A percentile compares a stretch with the other conserved stretches of the same genome.
Conservation (phyloP, 2,113 vertebrate species). For the Puntigrus tetrazona region DNA sequence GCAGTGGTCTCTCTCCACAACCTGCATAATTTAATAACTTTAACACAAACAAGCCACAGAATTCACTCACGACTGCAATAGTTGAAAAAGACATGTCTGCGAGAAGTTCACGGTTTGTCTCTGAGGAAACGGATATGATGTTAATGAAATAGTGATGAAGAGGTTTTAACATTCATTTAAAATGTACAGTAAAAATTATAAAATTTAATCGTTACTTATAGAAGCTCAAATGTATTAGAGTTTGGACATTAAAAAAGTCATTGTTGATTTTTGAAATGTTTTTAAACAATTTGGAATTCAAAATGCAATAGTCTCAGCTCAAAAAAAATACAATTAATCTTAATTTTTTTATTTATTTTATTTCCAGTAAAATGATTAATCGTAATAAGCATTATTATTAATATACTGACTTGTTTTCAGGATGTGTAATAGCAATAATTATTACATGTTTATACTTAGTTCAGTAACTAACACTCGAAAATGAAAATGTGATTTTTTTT, state of each 20-base stretch:
- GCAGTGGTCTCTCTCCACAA: conserved; percentile 16
- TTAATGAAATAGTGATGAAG: background rate
- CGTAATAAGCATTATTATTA: background rate
- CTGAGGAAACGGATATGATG: background rate
- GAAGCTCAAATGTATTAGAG: background rate
- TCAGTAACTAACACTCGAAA: too few relatives aligned
- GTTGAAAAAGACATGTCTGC: background rate
- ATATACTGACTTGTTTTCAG: background rate
- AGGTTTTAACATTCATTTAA: background rate
- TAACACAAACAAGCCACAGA: conserved; percentile 40
- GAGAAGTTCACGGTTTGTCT: background rate
- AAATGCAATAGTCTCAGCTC: background rate
- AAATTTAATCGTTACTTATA: background rate
- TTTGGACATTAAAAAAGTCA: background rate
- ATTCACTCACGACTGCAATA: conserved; percentile 16
- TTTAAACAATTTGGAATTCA: background rate
- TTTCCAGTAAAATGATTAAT: background rate
- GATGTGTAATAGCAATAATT: too few relatives aligned
- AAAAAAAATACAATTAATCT: background rate
- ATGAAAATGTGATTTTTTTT: too few relatives aligned
- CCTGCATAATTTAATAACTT: conserved; percentile 46
- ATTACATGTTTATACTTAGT: too few relatives aligned
- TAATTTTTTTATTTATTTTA: background rate
- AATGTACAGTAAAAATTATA: background rate
- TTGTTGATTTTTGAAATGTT: background rate